A percentile compares a stretch with the other conserved stretches of the same genome.
These are phyloP conservation scores for Latrodectus geometricus DNA, from an alignment of 1,140 invertebrate genomes.

Conservation along the genomic window DNA sequence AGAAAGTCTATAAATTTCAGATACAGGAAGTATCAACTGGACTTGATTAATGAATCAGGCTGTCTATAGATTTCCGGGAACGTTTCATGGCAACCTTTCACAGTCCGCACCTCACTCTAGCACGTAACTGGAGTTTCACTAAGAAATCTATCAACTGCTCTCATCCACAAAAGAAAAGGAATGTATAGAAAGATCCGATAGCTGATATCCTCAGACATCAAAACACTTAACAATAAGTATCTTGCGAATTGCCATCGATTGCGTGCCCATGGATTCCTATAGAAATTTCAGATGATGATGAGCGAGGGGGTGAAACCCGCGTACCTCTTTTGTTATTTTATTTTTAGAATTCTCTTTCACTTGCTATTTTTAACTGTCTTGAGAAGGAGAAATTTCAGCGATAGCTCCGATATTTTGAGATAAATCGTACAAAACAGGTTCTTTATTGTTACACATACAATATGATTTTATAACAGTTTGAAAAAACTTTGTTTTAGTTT, in stretches of 20 bases:
- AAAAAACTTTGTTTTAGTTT: too few species aligned
- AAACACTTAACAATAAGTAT: conserved; percentile 59
- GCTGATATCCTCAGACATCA: conserved; percentile 44
- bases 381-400: not conserved
- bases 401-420: too few species aligned
- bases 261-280: conserved; percentile 2
- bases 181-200: conserved; percentile 52
- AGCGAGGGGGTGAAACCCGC: not conserved
- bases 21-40: not conserved
- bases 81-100: conserved; percentile 32
- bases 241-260: conserved; percentile 54
- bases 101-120: not conserved
- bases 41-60: conserved; percentile 39
- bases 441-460: too few species aligned
- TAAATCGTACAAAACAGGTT: too few species aligned
- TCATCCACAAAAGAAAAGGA: conserved; percentile 37
- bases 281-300: not conserved
- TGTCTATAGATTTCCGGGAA: not conserved
- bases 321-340: not conserved
- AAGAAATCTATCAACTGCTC: conserved; percentile 46
- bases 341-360: not conserved
- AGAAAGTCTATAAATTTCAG: not conserved
- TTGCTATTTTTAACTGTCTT: not conserved
- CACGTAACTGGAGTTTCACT: not conserved
- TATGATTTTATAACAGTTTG: too few species aligned